These are phyloP conservation scores for Agrilus planipennis DNA, from an alignment of 1,140 invertebrate genomes.

Conservation along the genomic window DNA sequence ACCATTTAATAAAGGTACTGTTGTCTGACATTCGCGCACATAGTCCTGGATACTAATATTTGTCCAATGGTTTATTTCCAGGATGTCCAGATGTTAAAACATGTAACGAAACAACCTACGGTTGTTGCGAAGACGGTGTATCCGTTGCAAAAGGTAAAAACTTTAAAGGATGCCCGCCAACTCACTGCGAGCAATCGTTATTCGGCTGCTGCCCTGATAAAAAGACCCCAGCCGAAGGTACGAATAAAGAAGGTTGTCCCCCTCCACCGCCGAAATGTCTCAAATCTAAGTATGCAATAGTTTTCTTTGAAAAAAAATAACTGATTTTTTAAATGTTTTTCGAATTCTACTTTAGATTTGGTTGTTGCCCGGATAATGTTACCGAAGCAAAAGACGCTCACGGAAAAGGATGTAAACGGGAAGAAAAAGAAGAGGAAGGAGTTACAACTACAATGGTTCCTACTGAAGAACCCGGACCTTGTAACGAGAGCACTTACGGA, in stretches of 20 bases:
- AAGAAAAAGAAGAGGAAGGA: slow-evolving; percentile 20
- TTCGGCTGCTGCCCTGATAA: slow-evolving; percentile 82
- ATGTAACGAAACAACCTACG: slow-evolving; percentile 68
- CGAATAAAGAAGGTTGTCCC: slow-evolving; percentile 72
- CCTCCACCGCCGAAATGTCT: slow-evolving; percentile 50
- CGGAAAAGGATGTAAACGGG: slow-evolving; percentile 48
- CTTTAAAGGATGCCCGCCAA: slow-evolving; percentile 62
- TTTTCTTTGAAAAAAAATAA: slow-evolving; percentile 43
- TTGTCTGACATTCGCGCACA: not conserved
- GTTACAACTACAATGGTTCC: slow-evolving; percentile 34
- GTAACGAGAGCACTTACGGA: slow-evolving; percentile 59
- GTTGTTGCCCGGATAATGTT: slow-evolving; percentile 67
- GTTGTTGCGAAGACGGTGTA: slow-evolving; percentile 82
- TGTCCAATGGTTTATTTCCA: slow-evolving; percentile 16
- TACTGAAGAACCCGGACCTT: slow-evolving; percentile 28
- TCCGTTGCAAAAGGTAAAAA: slow-evolving; percentile 63
- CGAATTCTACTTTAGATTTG: slow-evolving; percentile 38
- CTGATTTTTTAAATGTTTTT: slow-evolving; percentile 39
- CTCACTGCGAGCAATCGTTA: slow-evolving; percentile 61
- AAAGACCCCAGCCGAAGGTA: slow-evolving; percentile 63
- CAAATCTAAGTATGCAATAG: slow-evolving; percentile 51
- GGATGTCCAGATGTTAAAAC: slow-evolving; percentile 60
- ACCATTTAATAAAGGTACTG: slow-evolving; percentile 64
- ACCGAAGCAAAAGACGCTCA: slow-evolving; percentile 55
- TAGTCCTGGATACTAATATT: slow-evolving; percentile 4